A percentile compares a stretch with the other conserved stretches of the same genome.
Evolutionary conservation across 2,113 vertebrate genomes (phyloP).

Genomic region (Tenebrosternarchus preto): DNA sequence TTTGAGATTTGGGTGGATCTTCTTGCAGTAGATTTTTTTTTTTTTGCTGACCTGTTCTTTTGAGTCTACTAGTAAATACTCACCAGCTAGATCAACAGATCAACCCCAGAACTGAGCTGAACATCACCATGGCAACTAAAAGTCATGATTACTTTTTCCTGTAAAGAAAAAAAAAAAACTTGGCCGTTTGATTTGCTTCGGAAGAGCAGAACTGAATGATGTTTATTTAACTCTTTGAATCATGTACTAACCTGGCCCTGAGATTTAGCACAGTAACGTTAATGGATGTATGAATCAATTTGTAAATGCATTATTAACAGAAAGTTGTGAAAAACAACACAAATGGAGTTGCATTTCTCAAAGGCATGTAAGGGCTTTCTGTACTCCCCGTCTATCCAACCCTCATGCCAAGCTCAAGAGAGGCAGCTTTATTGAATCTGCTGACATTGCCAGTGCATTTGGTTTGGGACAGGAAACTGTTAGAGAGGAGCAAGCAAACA

Average conservation of each 20-base stretch:
- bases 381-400: not conserved
- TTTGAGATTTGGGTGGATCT: constrained; percentile 1
- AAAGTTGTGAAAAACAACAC: not conserved
- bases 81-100: constrained; percentile 28
- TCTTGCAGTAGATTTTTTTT: constrained; percentile 33
- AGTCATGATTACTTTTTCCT: not conserved
- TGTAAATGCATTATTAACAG: not conserved
- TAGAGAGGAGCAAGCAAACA: not conserved
- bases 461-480: not conserved
- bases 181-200: not conserved
- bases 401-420: not conserved
- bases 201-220: no score
- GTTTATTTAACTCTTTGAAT: no score
- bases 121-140: constrained; percentile 21
- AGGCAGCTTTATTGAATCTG: constrained; percentile 4
- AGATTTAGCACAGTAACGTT: not conserved
- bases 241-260: not conserved
- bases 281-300: not conserved
- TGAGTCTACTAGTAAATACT: constrained; percentile 23
- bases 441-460: not conserved
- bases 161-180: not conserved
- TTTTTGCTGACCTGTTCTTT: constrained; percentile 43
- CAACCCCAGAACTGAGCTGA: constrained; percentile 7
- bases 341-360: not conserved
- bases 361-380: not conserved